Base-by-base conservation (phyloP, 2,888 invertebrate genomes). In the Odontocerum albicorne region DNA sequence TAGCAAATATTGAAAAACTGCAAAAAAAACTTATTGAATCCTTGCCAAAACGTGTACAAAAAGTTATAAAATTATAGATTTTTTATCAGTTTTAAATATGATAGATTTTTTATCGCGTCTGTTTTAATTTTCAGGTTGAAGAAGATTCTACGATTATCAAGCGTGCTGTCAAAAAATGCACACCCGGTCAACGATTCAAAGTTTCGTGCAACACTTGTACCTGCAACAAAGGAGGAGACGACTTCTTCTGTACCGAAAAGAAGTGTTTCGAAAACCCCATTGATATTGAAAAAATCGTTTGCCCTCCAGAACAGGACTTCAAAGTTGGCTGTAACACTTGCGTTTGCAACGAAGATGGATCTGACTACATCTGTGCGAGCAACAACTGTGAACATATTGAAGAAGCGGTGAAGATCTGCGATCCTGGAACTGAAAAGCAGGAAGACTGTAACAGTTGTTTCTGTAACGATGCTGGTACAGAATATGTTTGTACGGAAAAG, bases 141-240 rank as follows among this genome's bases (percentile, higher is more conserved):
- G n/a, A n/a, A n/a, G n/a, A n/a, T n/a, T n/a, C n/a, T n/a, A n/a
- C n/a, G n/a, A n/a, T n/a, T n/a, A n/a, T n/a, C n/a, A n/a, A n/a
- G n/a, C n/a, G n/a, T n/a, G n/a, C n/a, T n/a, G n/a, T n/a, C n/a
- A 39, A 50, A 13, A 47, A 65, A 8, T 82, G 82, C 51, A 63
- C 66, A 20, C 67, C 70, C 1, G 70, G 71, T 2, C 67, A 69
- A 15, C 62, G 66, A 12, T 80, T 81, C 57, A 66, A 67, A 42
- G 62, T 70, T 16, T 75, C 74, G 36, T 83, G 83, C 65, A 83
- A 83, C 63, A 67, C 70, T 0, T 83, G 83, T 60, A 68, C 72
- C 51, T 83, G 83, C 59, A 74, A 75, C 40, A 62, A 64, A 3
- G 68, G 71, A 1, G 70, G 71, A 7, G 66, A 68, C 2, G 68